Percentiles rank a stretch among this genome's conserved stretches.
Evolutionary conservation across 2,113 vertebrate species (phyloP).

Genomic region (Isichthys henryi): DNA sequence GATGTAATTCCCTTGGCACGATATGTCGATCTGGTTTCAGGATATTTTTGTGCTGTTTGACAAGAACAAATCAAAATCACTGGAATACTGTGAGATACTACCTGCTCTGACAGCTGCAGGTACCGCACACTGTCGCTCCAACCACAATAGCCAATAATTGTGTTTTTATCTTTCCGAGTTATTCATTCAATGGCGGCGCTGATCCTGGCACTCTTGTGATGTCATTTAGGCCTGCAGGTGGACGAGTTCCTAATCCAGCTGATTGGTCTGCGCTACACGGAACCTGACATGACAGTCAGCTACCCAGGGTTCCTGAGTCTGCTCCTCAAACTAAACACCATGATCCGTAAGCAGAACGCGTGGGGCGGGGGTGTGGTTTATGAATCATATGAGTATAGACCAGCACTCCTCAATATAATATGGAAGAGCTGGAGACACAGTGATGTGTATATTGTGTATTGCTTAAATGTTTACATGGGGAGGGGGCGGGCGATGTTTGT

Average conservation of each 20-base stretch:
- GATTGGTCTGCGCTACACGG: constrained; percentile 58
- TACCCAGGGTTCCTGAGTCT: constrained; percentile 64
- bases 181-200: neutral
- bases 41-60: constrained; percentile 57
- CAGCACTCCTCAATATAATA: neutral
- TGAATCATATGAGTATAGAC: neutral
- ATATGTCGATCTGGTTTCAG: constrained; percentile 34
- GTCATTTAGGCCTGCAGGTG: constrained; percentile 53
- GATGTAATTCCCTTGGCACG: neutral
- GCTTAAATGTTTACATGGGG: neutral
- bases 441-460: neutral
- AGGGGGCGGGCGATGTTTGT: no score
- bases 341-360: constrained; percentile 54
- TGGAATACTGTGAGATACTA: constrained; percentile 53
- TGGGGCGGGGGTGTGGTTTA: neutral
- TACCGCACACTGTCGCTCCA: constrained; percentile 17
- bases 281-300: constrained; percentile 57
- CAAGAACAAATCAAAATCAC: constrained; percentile 44
- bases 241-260: constrained; percentile 58
- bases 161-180: neutral
- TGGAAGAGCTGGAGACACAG: neutral
- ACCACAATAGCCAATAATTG: neutral
- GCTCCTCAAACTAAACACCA: constrained; percentile 60
- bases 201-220: constrained; percentile 19
- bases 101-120: constrained; percentile 56